Base-by-base conservation (phyloP, 37 sponge, comb jelly and placozoan genomes). In the Eunapius fragilis region DNA sequence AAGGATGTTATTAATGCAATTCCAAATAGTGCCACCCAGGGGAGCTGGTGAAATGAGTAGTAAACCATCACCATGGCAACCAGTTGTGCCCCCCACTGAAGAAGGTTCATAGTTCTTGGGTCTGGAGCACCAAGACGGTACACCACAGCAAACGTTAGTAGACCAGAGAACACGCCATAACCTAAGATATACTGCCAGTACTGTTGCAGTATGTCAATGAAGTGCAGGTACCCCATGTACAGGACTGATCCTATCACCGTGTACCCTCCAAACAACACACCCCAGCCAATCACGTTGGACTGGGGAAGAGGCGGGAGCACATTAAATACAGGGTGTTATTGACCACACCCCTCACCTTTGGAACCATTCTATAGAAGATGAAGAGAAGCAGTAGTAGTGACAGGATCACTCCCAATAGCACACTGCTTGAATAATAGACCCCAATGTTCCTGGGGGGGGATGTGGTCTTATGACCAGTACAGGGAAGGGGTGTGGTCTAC, bases 311-410 rank as follows among this genome's bases (percentile, higher is more conserved):
- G 41, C 6, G n/a, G n/a, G n/a, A n/a, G n/a, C n/a, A n/a, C n/a
- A n/a, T n/a, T n/a, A n/a, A n/a, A n/a, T n/a, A n/a, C n/a, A n/a
- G n/a, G n/a, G n/a, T n/a, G n/a, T n/a, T n/a, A n/a, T n/a, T n/a
- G n/a, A 11, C 58, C 58, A 58, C 58, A 58, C 58, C 35, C 4
- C 75, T 37, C 5, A 84, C 89, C 69, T 82, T 86, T 24, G 95
- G 95, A 3, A 95, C 84, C 71, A 91, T 72, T 13, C 79, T 83
- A 41, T 90, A 84, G 71, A 95, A 38, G 0, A 95, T 70, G 47
- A 87, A 95, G 69, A 95, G 74, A 26, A 95, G 74, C 22, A 95
- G 47, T 0, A 95, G 76, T 32, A 91, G 30, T 37, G 92, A 95
- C 35, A 85, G 90, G 37, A 91, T 23, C 25, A 95, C 81, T 26